A percentile compares a stretch with the other conserved stretches of the same genome.
Evolutionary conservation across 1,140 invertebrate genomes (phyloP).

Genomic region (Drosophila nigrodunni): DNA sequence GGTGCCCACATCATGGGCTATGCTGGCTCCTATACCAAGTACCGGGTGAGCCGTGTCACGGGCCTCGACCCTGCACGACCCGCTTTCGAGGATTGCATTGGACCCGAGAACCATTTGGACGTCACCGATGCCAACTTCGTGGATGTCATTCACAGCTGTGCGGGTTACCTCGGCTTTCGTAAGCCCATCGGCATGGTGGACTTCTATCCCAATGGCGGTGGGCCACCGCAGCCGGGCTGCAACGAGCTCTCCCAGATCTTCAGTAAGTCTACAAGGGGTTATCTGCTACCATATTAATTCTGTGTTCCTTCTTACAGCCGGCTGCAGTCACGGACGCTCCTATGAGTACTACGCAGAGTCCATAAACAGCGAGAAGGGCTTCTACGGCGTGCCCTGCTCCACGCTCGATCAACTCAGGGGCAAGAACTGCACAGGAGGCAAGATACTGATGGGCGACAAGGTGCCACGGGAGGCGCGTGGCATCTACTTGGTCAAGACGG

Average conservation of each 20-base stretch:
- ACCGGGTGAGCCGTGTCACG: constrained; percentile 87
- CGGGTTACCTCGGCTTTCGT: constrained; percentile 87
- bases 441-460: constrained; percentile 87
- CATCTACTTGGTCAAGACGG: constrained; percentile 88
- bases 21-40: constrained; percentile 87
- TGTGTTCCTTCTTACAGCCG: constrained; percentile 85
- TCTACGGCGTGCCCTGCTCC: constrained; percentile 87
- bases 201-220: constrained; percentile 93
- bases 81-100: constrained; percentile 87
- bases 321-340: constrained; percentile 91
- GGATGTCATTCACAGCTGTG: constrained; percentile 91
- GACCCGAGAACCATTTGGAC: constrained; percentile 87
- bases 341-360: constrained; percentile 89
- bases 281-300: constrained; percentile 84
- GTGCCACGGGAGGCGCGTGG: constrained; percentile 85
- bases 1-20: constrained; percentile 96
- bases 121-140: constrained; percentile 90
- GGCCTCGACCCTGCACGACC: constrained; percentile 92
- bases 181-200: constrained; percentile 89
- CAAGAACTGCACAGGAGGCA: constrained; percentile 86
- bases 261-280: constrained; percentile 76
- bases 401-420: constrained; percentile 86
- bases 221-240: constrained; percentile 90
- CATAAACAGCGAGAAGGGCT: constrained; percentile 86
- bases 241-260: constrained; percentile 86